Conservation (phyloP, 30 jellyfish, hydroid and myxozoan genomes). For the Turritopsis rubra region DNA sequence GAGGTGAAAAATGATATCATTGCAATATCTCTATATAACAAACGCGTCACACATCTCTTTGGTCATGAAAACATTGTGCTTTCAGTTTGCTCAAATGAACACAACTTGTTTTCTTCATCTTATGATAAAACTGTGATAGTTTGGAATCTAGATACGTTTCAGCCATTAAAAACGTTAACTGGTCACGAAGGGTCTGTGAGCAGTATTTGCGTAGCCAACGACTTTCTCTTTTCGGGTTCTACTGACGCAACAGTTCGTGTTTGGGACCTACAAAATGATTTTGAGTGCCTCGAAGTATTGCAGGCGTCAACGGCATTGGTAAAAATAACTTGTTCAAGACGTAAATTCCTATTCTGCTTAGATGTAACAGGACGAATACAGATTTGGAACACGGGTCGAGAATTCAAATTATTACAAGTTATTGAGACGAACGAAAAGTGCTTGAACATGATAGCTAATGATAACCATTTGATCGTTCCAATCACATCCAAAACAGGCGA, state of each 20-base stretch:
- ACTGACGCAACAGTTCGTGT: conserved; percentile 50
- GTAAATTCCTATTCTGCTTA: conserved; percentile 55
- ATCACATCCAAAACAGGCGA: conserved; percentile 1
- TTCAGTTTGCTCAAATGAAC: conserved; percentile 40
- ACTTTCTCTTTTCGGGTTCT: conserved; percentile 59
- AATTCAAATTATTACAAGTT: conserved; percentile 1
- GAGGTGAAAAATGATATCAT: conserved; percentile 35
- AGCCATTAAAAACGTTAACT: conserved; percentile 39
- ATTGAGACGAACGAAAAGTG: conserved; percentile 1
- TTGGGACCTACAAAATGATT: conserved; percentile 41
- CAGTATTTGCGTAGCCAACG: conserved; percentile 45
- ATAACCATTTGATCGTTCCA: conserved; percentile 10
- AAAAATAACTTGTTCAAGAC: conserved; percentile 47
- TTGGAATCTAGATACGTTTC: conserved; percentile 62
- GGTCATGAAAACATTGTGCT: conserved; percentile 73
- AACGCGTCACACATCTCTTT: conserved; percentile 47
- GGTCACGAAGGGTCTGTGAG: conserved; percentile 74
- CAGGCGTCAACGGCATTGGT: conserved; percentile 44
- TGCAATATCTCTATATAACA: conserved; percentile 30
- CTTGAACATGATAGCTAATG: conserved; percentile 19
- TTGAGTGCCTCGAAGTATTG: conserved; percentile 9
- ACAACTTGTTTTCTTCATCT: conserved; percentile 58
- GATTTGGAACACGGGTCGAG: conserved; percentile 59
- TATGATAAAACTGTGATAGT: conserved; percentile 66
- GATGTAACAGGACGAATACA: conserved; percentile 40